phyloP scores from a whole-genome alignment of 2,888 invertebrate genomes.

The Suillia variegata region DNA sequence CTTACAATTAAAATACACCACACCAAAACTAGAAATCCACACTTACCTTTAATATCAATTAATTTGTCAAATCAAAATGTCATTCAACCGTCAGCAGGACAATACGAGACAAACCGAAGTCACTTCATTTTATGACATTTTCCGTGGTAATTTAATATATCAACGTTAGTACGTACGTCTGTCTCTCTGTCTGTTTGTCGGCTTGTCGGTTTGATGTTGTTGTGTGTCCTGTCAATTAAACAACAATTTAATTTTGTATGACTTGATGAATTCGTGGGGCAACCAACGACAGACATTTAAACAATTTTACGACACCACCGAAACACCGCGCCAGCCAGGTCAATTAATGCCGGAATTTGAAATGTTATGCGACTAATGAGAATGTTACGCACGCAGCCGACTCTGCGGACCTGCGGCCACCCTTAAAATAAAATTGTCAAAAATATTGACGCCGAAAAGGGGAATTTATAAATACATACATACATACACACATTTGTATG shows the following conservation, averaged over 20 bases:
- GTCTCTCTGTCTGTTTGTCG: too few species aligned
- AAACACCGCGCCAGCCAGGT: slow-evolving; percentile 36
- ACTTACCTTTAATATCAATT: slow-evolving; percentile 39
- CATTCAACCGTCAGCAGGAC: slow-evolving; percentile 17
- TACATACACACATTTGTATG: neutral
- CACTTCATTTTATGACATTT: neutral
- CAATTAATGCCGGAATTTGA: slow-evolving; percentile 50
- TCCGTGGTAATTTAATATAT: slow-evolving; percentile 44
- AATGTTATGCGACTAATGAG: slow-evolving; percentile 31
- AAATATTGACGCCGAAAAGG: neutral
- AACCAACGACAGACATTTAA: neutral
- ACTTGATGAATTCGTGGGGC: slow-evolving; percentile 11
- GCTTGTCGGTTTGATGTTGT: too few species aligned
- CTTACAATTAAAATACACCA: too few species aligned
- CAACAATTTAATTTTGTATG: slow-evolving; percentile 47
- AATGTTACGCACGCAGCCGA: neutral
- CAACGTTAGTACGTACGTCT: too few species aligned
- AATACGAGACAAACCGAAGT: slow-evolving; percentile 18
- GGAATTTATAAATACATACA: neutral
- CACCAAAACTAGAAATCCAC: slow-evolving; percentile 16
- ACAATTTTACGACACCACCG: too few species aligned
- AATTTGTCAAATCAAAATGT: slow-evolving; percentile 48
- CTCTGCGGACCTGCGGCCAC: neutral
- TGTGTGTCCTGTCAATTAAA: slow-evolving; percentile 46
- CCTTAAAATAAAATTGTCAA: slow-evolving; percentile 1